Base-by-base conservation (phyloP, 2,888 invertebrate species). In the Drosophila anomelani region DNA sequence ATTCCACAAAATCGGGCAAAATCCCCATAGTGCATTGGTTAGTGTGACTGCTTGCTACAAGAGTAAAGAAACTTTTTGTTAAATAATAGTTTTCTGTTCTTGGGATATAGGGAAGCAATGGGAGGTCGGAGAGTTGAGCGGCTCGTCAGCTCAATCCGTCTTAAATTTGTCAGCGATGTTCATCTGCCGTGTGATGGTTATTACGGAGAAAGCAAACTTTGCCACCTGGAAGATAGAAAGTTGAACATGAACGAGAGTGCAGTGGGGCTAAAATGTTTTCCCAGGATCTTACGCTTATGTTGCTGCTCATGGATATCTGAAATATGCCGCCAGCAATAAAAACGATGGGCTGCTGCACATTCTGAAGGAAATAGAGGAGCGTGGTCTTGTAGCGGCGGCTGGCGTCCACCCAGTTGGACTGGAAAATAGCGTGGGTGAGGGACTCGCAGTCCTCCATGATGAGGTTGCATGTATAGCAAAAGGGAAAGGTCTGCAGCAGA, bases 341-440 rank as follows among this genome's bases (percentile, higher is more conserved):
- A 1, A 46, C 58, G 56, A 86, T 79, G 38, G 79, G 78, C 61
- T 78, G 63, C 61, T 88, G 87, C n/a, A 86, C 71, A 57, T 88
- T 81, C 44, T 85, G 90, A 23, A 90, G 76, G 55, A 90, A 90
- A 58, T 79, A 85, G 15, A 77, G 56, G 3, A 83, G 63, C 8
- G 85, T 74, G 20, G 78, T 77, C 57, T 79, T 82, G 58, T 88
- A 90, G 32, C 79, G 77, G 1, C 53, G 6, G 3, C 62, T 70
- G 41, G 86, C 79, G 39, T 70, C 76, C n/a, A 81, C 63, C 90
- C 90, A 90, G 59, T 88, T 87, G n/a, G 86, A 85, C 38, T 89
- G 87, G 44, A 90, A 90, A 13, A 88, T 70, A 26, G 86, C 78
- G 17, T 79, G 55, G 2, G 82, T 63, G 7, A 90, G 70, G 1